These are phyloP conservation scores for Augochlorella aurata DNA, from an alignment of 2,888 invertebrate species.

Conservation along the genomic window DNA sequence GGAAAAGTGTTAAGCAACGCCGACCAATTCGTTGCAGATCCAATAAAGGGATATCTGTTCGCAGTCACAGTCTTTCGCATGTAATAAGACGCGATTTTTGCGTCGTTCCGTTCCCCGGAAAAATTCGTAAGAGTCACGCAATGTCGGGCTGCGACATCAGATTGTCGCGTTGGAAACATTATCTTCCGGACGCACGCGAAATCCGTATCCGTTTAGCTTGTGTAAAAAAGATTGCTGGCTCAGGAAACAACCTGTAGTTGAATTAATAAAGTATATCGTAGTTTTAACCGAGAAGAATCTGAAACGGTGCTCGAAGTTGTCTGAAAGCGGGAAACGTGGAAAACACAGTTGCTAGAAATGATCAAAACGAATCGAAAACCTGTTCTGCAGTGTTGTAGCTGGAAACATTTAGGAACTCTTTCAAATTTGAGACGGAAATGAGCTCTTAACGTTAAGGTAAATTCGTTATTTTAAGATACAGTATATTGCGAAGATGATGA, in stretches of 20 bases:
- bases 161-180: background rate
- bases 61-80: background rate
- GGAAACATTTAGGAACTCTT: no score
- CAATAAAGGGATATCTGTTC: background rate
- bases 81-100: background rate
- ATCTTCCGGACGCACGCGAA: background rate
- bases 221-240: background rate
- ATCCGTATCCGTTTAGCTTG: slow-evolving; percentile 10
- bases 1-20: background rate
- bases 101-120: background rate
- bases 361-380: no score
- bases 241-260: background rate
- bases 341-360: no score
- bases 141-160: background rate
- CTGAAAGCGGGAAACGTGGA: background rate
- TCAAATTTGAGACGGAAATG: no score
- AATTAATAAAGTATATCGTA: background rate
- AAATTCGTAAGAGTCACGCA: slow-evolving; percentile 4
- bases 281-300: background rate
- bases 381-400: no score
- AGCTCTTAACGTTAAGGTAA: no score
- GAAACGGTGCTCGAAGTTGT: background rate
- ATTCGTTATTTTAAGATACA: no score
- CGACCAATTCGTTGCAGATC: background rate
- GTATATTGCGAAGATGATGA: no score